A percentile compares a stretch with the other conserved stretches of the same genome.
phyloP scores from a whole-genome alignment of 1,140 invertebrate species.

The Macrocentrus cingulum region DNA sequence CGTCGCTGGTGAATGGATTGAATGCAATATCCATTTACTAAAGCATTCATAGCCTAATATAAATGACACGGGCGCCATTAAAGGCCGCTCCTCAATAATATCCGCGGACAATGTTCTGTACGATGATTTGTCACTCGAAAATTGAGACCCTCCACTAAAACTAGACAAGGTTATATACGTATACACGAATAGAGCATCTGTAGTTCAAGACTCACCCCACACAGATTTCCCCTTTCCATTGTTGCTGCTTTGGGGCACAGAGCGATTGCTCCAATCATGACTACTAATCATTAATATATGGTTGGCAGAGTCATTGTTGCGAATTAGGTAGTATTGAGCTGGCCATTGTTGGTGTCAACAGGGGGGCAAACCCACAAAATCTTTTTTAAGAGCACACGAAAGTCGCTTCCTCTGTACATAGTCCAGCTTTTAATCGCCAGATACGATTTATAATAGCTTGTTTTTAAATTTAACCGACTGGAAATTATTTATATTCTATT shows the following conservation, averaged over 20 bases:
- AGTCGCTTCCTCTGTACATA: too few species aligned
- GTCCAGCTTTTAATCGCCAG: too few species aligned
- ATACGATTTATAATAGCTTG: too few species aligned
- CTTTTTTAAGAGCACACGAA: too few species aligned
- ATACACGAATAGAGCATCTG: constrained; percentile 4
- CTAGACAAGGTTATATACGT: constrained; percentile 1
- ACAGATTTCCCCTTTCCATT: constrained; percentile 6
- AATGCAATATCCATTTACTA: constrained; percentile 35
- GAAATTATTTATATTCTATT: too few species aligned
- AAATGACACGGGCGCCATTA: constrained; percentile 47
- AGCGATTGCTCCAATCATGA: constrained; percentile 29
- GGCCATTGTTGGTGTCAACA: constrained; percentile 43
- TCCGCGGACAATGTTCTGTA: constrained; percentile 42
- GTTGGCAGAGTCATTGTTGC: constrained; percentile 51
- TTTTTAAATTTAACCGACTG: too few species aligned
- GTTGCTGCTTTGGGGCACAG: constrained; percentile 6
- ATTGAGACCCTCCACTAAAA: constrained; percentile 39
- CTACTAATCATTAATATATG: constrained; percentile 52
- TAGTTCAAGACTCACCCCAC: constrained; percentile 16
- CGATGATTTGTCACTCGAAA: constrained; percentile 46
- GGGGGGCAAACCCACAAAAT: constrained; percentile 29
- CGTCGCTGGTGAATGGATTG: background rate
- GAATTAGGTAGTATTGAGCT: constrained; percentile 53
- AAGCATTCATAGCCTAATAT: constrained; percentile 40
- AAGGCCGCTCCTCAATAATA: constrained; percentile 48